Conservation (phyloP, 1,140 invertebrate species). For the Orius insidiosus region DNA sequence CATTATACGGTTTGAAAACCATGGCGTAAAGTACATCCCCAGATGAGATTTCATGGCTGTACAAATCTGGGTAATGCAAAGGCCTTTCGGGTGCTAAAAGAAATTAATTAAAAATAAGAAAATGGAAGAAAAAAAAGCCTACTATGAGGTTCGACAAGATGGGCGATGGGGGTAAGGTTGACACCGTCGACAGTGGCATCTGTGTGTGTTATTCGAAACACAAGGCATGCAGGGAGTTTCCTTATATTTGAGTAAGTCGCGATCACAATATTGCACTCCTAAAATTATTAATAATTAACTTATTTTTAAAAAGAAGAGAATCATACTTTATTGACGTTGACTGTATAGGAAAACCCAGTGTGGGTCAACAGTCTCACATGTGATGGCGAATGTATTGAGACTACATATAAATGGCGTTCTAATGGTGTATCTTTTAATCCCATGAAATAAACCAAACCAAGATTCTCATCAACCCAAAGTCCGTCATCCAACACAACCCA, state of each 20-base stretch:
- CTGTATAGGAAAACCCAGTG: slow-evolving; percentile 54
- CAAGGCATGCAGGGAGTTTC: slow-evolving; percentile 59
- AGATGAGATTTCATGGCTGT: slow-evolving; percentile 46
- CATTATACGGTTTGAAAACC: slow-evolving; percentile 77
- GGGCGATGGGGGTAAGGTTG: slow-evolving; percentile 44
- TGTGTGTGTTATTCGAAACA: slow-evolving; percentile 50
- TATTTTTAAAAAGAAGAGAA: not conserved
- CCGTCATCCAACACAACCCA: slow-evolving; percentile 66
- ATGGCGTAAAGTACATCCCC: slow-evolving; percentile 74
- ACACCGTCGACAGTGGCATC: slow-evolving; percentile 47
- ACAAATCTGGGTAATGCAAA: slow-evolving; percentile 53
- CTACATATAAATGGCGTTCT: slow-evolving; percentile 68
- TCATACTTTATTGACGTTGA: slow-evolving; percentile 58
- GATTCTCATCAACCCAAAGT: slow-evolving; percentile 56
- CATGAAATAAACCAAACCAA: slow-evolving; percentile 63
- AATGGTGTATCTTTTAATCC: slow-evolving; percentile 61
- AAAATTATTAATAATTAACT: no score
- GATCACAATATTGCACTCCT: slow-evolving; percentile 71
- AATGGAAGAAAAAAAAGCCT: slow-evolving; percentile 17
- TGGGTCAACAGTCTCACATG: slow-evolving; percentile 51
- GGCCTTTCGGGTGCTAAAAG: slow-evolving; percentile 31
- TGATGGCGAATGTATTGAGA: slow-evolving; percentile 45
- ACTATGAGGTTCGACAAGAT: slow-evolving; percentile 43
- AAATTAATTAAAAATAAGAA: no score
- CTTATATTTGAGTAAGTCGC: slow-evolving; percentile 78